Percentiles rank a stretch among this genome's conserved stretches.
These are phyloP conservation scores for Sardinella longiceps DNA, from an alignment of 2,797 vertebrate species.

Conservation along the genomic window DNA sequence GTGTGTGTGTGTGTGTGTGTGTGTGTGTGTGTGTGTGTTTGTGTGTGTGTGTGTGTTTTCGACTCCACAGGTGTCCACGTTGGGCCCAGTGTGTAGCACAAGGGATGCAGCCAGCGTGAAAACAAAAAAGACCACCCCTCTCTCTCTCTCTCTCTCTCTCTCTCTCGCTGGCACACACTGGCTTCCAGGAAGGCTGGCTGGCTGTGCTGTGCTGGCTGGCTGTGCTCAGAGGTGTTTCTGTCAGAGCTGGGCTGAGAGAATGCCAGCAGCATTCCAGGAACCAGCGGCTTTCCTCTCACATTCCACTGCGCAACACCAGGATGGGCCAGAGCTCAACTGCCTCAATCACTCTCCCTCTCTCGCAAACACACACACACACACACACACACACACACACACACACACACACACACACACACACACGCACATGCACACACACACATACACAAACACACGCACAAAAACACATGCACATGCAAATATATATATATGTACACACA, in stretches of 20 bases:
- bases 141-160: background rate
- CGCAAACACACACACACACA: slow-evolving; percentile 30
- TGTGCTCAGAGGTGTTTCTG: slow-evolving; percentile 58
- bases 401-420: background rate
- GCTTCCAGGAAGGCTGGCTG: slow-evolving; percentile 60
- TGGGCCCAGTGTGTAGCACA: background rate
- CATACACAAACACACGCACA: background rate
- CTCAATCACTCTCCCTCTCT: slow-evolving; percentile 15
- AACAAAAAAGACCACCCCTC: background rate
- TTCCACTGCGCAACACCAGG: slow-evolving; percentile 51
- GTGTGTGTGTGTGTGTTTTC: too few relatives aligned
- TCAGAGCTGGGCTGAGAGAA: slow-evolving; percentile 53
- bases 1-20: too few relatives aligned
- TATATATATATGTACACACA: too few relatives aligned
- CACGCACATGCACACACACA: background rate
- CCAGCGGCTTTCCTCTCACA: slow-evolving; percentile 55
- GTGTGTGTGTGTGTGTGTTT: too few relatives aligned
- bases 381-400: background rate
- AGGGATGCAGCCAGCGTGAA: background rate
- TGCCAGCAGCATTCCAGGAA: slow-evolving; percentile 58
- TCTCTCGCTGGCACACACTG: background rate
- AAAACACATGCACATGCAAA: background rate
- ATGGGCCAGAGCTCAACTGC: background rate
- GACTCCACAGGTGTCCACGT: background rate
- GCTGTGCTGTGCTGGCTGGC: slow-evolving; percentile 55